Evolutionary conservation across 2,888 invertebrate genomes (phyloP).

Genomic region (Tiphia femorata): DNA sequence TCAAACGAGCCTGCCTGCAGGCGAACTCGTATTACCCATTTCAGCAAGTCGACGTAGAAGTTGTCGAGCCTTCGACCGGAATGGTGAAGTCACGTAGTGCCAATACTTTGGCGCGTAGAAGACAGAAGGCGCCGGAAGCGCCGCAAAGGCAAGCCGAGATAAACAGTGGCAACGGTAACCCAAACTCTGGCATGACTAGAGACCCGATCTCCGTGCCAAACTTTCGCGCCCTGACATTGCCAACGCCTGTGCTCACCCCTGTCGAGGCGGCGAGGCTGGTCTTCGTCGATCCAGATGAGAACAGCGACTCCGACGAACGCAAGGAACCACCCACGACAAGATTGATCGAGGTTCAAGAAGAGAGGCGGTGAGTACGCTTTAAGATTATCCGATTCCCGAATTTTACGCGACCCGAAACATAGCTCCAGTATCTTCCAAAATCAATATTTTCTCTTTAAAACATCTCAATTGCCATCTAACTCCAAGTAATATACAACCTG

Average conservation of each 20-base stretch:
- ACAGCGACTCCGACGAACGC: conserved; percentile 70
- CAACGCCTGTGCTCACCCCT: conserved; percentile 77
- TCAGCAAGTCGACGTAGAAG: conserved; percentile 66
- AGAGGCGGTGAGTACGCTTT: conserved; percentile 49
- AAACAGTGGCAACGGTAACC: conserved; percentile 58
- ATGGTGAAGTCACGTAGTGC: conserved; percentile 70
- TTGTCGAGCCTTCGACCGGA: conserved; percentile 62
- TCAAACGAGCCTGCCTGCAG: conserved; percentile 56
- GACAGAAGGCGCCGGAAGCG: conserved; percentile 55
- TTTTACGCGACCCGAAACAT: too few species aligned
- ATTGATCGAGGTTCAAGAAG: conserved; percentile 65
- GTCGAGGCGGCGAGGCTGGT: conserved; percentile 78
- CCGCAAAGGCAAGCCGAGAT: conserved; percentile 59
- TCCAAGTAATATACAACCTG: too few species aligned
- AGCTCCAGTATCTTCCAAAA: too few species aligned
- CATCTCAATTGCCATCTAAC: too few species aligned
- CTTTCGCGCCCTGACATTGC: conserved; percentile 76
- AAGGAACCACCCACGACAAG: conserved; percentile 62
- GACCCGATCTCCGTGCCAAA: conserved; percentile 83
- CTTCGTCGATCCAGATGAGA: conserved; percentile 78
- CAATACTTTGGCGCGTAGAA: conserved; percentile 65
- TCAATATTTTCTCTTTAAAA: too few species aligned
- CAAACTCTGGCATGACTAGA: conserved; percentile 69
- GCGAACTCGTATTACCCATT: conserved; percentile 68
- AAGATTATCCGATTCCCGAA: background rate